A percentile compares a stretch with the other conserved stretches of the same genome.
Conservation (phyloP, 64 coral and sea anemone genomes). For the Exaiptasia diaphana region DNA sequence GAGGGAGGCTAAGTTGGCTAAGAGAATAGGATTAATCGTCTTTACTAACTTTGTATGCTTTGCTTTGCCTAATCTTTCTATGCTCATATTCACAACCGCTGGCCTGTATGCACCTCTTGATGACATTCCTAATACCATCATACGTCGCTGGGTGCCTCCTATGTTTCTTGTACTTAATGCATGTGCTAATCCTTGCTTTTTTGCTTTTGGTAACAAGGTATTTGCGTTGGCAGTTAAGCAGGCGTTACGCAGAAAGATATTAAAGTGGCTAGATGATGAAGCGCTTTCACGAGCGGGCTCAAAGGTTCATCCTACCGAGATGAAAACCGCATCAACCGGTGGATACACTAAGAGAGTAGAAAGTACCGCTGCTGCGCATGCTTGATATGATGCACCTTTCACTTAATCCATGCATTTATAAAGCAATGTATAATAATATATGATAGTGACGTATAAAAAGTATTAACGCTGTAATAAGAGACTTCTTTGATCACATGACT, state of each 20-base stretch:
- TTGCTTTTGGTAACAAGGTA: slow-evolving; percentile 30
- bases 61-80: slow-evolving; percentile 10
- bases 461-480: no score
- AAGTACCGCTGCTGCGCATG: no score
- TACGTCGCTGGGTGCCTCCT: slow-evolving; percentile 25
- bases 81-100: neutral
- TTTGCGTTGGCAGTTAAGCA: neutral
- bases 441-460: no score
- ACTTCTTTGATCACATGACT: no score
- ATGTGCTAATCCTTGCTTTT: slow-evolving; percentile 31
- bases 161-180: slow-evolving; percentile 37
- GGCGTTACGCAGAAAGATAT: neutral
- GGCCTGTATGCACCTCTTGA: neutral
- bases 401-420: no score
- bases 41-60: slow-evolving; percentile 31
- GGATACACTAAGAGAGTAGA: no score
- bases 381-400: no score
- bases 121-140: neutral
- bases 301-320: neutral
- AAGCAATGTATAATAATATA: no score
- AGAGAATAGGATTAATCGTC: slow-evolving; percentile 14
- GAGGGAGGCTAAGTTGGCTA: slow-evolving; percentile 25
- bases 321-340: neutral
- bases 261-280: neutral
- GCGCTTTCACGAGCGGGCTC: neutral